A percentile compares a stretch with the other conserved stretches of the same genome.
These are phyloP conservation scores for Megaptera novaeangliae DNA, from an alignment of 2,113 vertebrate genomes.

Conservation along the genomic window DNA sequence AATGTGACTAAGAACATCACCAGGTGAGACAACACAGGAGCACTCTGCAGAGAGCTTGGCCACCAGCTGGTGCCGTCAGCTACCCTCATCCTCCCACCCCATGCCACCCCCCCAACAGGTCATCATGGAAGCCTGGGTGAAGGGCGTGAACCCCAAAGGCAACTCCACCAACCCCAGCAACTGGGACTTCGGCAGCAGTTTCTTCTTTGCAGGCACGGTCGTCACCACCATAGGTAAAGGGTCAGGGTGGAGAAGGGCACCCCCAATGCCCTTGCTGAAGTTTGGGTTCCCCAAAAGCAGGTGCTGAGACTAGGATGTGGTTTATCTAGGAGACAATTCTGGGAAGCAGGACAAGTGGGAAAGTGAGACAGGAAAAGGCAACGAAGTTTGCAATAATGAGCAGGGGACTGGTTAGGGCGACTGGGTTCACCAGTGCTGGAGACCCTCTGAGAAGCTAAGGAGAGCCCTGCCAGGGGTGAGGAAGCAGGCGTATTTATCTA, in stretches of 20 bases:
- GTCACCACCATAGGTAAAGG: constrained; percentile 91
- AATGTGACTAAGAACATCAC: not conserved
- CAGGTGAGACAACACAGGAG: not conserved
- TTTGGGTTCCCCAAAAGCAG: not conserved
- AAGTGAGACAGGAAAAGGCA: not conserved
- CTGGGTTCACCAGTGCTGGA: not conserved
- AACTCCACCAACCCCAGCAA: constrained; percentile 94
- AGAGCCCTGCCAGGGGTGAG: not conserved
- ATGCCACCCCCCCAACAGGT: constrained; percentile 78
- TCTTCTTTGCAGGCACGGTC: constrained; percentile 93
- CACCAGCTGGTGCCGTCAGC: fast-evolving
- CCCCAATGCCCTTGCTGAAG: not conserved
- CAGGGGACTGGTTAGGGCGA: not conserved
- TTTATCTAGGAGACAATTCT: not conserved
- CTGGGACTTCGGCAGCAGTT: constrained; percentile 96
- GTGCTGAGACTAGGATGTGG: not conserved
- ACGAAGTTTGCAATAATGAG: not conserved
- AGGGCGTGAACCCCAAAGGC: constrained; percentile 92
- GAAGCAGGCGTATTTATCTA: not conserved
- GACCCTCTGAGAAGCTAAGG: not conserved
- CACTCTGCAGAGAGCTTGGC: not conserved
- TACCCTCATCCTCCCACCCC: not conserved
- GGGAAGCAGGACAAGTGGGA: not conserved
- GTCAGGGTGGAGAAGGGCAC: not conserved
- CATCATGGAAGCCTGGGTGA: constrained; percentile 92